Evolutionary conservation across 2,797 vertebrate genomes (phyloP).

Genomic region (Alcedo quadribrachys): DNA sequence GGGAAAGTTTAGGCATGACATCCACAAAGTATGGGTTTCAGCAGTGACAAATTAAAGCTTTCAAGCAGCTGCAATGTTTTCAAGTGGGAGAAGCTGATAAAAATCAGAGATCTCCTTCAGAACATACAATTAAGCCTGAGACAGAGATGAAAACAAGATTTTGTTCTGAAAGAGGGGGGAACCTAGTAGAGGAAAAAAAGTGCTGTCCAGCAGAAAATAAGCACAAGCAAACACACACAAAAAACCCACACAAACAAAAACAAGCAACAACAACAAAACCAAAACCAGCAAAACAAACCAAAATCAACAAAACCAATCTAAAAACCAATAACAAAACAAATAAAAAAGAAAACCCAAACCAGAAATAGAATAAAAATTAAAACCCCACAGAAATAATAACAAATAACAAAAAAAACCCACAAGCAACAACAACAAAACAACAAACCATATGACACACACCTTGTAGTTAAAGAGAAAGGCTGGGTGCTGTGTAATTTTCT

Average conservation of each 20-base stretch:
- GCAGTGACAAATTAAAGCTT: slow-evolving; percentile 20
- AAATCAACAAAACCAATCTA: too few species aligned
- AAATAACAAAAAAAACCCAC: too few species aligned
- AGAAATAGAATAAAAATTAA: too few species aligned
- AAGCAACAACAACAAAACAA: too few species aligned
- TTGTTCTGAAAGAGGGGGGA: not conserved
- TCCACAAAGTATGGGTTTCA: not conserved
- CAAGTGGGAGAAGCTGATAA: not conserved
- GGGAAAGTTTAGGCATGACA: not conserved
- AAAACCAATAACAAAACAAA: too few species aligned
- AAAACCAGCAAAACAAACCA: too few species aligned
- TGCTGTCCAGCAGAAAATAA: not conserved
- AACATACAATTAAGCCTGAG: not conserved
- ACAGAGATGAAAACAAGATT: not conserved
- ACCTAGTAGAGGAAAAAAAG: not conserved
- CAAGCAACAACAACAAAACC: too few species aligned
- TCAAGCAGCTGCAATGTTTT: not conserved
- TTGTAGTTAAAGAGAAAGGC: not conserved
- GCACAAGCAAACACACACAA: not conserved
- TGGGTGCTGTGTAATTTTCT: not conserved
- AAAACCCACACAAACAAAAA: too few species aligned
- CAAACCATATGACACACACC: too few species aligned
- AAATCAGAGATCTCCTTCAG: not conserved
- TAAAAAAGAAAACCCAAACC: too few species aligned
- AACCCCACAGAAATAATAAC: too few species aligned